Evolutionary conservation across 2,797 vertebrate genomes (phyloP).

Genomic region (Tenualosa ilisha): DNA sequence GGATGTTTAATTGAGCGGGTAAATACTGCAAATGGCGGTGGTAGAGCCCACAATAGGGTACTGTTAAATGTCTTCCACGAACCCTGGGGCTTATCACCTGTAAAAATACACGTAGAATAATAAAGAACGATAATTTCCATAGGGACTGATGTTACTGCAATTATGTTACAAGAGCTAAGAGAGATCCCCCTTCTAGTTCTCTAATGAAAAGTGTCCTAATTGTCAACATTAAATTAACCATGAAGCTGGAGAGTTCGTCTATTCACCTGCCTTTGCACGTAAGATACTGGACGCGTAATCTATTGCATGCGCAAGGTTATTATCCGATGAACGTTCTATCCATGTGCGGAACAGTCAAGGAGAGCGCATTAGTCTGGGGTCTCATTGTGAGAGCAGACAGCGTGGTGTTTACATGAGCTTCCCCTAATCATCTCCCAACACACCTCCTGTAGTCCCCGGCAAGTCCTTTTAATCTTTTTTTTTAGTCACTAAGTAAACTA

Average conservation of each 20-base stretch:
- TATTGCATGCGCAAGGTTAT: not conserved
- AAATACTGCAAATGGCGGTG: too few species aligned
- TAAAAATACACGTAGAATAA: not conserved
- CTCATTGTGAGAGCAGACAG: not conserved
- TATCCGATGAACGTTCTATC: not conserved
- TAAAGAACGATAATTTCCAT: not conserved
- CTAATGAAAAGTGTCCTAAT: not conserved
- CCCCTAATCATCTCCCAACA: slow-evolving; percentile 15
- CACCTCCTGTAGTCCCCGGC: not conserved
- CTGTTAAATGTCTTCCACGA: not conserved
- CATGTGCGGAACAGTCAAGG: not conserved
- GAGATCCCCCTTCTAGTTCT: not conserved
- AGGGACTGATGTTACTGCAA: not conserved
- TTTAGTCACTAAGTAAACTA: slow-evolving; percentile 11
- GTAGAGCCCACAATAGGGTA: not conserved
- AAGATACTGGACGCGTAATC: not conserved
- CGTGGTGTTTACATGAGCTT: not conserved
- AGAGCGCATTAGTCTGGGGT: slow-evolving; percentile 11
- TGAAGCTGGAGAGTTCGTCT: not conserved
- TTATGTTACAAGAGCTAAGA: not conserved
- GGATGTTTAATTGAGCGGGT: not conserved
- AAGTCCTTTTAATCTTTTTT: not conserved
- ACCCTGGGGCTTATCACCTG: not conserved
- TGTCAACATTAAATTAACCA: slow-evolving; percentile 18
- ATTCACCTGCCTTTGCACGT: not conserved